Percentiles rank a stretch among this genome's conserved stretches.
Evolutionary conservation across 2,113 vertebrate genomes (phyloP).

Genomic region (Atlantisia rogersi): DNA sequence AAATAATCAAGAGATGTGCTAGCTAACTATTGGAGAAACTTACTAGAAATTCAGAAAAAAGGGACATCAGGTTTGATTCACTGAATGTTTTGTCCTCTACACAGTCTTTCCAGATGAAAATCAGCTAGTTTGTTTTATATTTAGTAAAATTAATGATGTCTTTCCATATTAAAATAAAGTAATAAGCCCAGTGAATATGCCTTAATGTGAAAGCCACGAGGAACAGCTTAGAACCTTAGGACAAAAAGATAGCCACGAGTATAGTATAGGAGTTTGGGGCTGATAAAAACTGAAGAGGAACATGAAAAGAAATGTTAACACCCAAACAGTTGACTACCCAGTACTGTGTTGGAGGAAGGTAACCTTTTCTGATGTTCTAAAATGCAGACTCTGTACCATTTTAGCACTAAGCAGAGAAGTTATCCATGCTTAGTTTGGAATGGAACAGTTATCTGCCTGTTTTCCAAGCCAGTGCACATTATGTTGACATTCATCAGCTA

Average conservation of each 20-base stretch:
- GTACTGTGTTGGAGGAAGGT: background rate
- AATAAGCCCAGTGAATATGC: background rate
- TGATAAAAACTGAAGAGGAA: background rate
- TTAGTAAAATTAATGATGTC: background rate
- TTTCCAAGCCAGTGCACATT: constrained; percentile 45
- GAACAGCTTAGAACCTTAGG: background rate
- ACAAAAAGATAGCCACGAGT: background rate
- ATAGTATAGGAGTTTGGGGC: background rate
- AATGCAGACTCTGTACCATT: background rate
- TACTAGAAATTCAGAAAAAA: background rate
- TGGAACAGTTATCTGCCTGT: constrained; percentile 16
- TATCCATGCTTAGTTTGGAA: background rate
- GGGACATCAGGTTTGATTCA: background rate
- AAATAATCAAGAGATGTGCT: background rate
- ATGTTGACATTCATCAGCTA: constrained; percentile 48
- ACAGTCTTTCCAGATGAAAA: background rate
- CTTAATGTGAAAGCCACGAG: background rate
- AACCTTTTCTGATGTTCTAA: background rate
- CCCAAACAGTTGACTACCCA: background rate
- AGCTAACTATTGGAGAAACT: background rate
- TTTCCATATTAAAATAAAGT: background rate
- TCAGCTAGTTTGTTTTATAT: background rate
- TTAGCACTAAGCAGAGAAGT: background rate
- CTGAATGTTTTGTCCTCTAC: background rate
- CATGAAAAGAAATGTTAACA: background rate